Evolutionary conservation across 2,113 vertebrate species (phyloP), one percentile per base, ranked within the genome.

Genomic region (Vanacampus margaritifer): DNA sequence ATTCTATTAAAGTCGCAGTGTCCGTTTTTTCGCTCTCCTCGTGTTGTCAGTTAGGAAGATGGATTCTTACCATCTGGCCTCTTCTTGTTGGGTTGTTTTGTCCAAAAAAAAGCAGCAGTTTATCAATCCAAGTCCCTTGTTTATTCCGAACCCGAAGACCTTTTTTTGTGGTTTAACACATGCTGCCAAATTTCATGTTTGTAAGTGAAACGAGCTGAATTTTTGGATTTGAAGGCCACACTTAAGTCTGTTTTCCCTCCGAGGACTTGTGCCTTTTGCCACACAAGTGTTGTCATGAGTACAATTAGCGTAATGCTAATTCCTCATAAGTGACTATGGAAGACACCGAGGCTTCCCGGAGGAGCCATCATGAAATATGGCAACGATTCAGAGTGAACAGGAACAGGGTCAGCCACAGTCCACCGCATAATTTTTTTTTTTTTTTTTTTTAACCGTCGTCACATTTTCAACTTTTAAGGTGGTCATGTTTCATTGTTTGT

Each of bases 201-300:
- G 4, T 9, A 7, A 5, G 39, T 46, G 13, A 46, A 19, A 46
- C 45, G 19, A 1, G 16, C 16, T 46, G 45, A 46, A 17, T 46
- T 46, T 19, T 46, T 46, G 6, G 8, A 46, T 46, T 46, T 19
- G 5, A 46, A 32, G 3, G 5, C 2, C 48, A 11, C 48, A 21
- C 8, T 51, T n/a, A 8, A 26, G 51, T 26, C 12, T 3, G 2
- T 54, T n/a, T 11, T 77, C 74, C 69, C 72, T 71, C 51, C 19
- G 35, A 80, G 77, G 69, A 74, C 51, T 65, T 21, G 45, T 64
- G 43, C 35, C 24, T 48, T 76, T 81, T 70, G 62, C 45, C 51
- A 76, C 69, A 72, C 69, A 75, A n/a, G 67, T 69, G 66, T 69
- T 74, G 76, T 75, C 74, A 67, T 12, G 62, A 77, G 64, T 50